Base-by-base conservation (phyloP, 2,888 invertebrate species). In the Platycnemis pennipes region DNA sequence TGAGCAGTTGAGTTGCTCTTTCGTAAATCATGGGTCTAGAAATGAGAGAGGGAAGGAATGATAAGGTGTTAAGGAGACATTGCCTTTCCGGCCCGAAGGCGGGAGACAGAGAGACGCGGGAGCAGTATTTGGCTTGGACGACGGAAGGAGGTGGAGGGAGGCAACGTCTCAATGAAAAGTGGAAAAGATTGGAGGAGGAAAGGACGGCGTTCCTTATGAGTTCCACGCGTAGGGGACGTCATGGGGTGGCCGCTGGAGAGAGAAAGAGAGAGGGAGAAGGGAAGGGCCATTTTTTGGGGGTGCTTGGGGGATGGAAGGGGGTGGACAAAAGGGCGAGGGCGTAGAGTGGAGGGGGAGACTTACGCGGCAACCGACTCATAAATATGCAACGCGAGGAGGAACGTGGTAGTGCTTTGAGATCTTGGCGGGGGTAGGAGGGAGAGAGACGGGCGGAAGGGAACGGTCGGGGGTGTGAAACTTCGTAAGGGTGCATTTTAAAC, bases 401-500 rank as follows among this genome's bases (percentile, higher is more conserved):
- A 26, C 63, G 37, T 77, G 31, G 31, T 16, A 77, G 77, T 77
- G 77, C 77, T 77, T 77, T 77, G 77, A 77, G 77, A 77, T 77
- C 77, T 77, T 31, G 77, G 26, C 63, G 63, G 63, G 63, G 63
- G 19, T 26, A 37, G 37, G 77, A 1, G 77, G 37, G 63, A 26
- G 56, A 3, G 26, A 26, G n/a, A 63, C 37, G 8, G 77, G 77
- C 77, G 77, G 77, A 2, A 77, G 77, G 77, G 1, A 37, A 37
- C 1, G 11, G 77, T 8, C 31, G 77, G 77, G 77, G 77, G 77
- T 77, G 77, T 77, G 77, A 77, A 77, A 77, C 77, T 77, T 77
- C 77, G 77, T 77, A 37, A 37, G 77, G 77, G 77, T 77, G 77
- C 77, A 77, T 77, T 77, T 77, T 77, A 77, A 77, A 77, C 77